Evolutionary conservation across 1,140 invertebrate genomes (phyloP), one percentile per base, ranked within the genome.

Genomic region (Parapsyche elsis): DNA sequence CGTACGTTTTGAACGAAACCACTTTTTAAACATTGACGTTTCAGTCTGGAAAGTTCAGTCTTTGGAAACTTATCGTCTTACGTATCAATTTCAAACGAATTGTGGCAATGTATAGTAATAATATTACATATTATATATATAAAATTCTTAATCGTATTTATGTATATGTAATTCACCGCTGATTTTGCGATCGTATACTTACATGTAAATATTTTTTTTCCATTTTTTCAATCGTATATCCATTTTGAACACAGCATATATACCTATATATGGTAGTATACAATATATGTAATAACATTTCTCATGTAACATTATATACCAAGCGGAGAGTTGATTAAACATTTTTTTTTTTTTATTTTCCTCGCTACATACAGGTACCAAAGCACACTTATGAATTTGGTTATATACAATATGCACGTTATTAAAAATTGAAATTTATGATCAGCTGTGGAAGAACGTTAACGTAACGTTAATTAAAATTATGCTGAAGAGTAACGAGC

Each of bases 1-100:
- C 30, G 30, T 38, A 67, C 64, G 14, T 67, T 9, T 24, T 67
- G n/a, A 67, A 67, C 24, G 21, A 23, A 67, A 67, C 64, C 64
- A 67, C 64, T 67, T 67, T 64, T 67, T 14, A 53, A 53, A 26
- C 64, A 26, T n/a, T 77, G 75, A 77, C 57, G 26, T 30, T 77
- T 77, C 75, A 77, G 75, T 77, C 75, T 77, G 75, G 49, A 77
- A 26, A 64, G 14, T 61, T 77, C 75, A 77, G 75, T 77, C 75
- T 77, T 77, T 46, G 26, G 23, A 77, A 77, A 76, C 45, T 73
- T 73, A 73, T 46, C 71, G 71, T 73, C 71, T 46, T 73, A 73
- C 71, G 71, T 73, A 46, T 73, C 44, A 46, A 73, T 73, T 46
- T 16, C 2, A 46, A 73, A 14, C 16, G 14, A 14, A 67, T 67